Percentiles rank a stretch among this genome's conserved stretches.
Conservation (phyloP, 37 sponge, comb jelly and placozoan species). For the Tethya wilhelma region DNA sequence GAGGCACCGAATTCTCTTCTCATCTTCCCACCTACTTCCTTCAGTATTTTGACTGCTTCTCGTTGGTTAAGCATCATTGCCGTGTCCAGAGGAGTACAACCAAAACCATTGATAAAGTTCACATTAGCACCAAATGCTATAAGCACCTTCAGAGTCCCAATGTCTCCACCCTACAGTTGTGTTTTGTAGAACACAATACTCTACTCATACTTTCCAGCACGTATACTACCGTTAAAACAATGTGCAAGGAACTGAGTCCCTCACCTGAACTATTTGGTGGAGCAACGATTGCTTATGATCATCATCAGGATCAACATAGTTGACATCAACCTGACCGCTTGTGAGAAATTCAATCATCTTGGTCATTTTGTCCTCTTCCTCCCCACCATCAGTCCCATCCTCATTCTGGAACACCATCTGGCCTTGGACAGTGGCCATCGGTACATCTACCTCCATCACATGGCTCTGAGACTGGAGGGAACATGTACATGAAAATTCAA, state of each 20-base stretch:
- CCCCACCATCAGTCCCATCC: not conserved
- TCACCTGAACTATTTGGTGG: not conserved
- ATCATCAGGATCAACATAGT: not conserved
- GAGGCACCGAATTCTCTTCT: not conserved
- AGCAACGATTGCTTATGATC: not conserved
- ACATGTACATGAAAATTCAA: not conserved
- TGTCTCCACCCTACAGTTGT: constrained; percentile 12
- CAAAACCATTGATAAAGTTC: constrained; percentile 25
- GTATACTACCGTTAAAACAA: not conserved
- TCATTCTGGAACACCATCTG: not conserved
- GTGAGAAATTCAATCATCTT: constrained; percentile 10
- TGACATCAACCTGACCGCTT: not conserved
- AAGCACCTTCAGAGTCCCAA: constrained; percentile 17
- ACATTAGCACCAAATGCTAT: constrained; percentile 35
- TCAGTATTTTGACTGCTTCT: not conserved
- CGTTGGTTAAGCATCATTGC: not conserved
- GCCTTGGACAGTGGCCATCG: not conserved
- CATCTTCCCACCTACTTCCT: constrained; percentile 5
- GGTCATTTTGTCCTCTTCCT: not conserved
- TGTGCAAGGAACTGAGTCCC: too few species aligned
- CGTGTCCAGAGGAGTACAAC: constrained; percentile 51
- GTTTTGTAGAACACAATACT: not conserved
- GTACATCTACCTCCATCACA: not conserved
- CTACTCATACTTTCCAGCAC: not conserved
- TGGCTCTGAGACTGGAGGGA: too few species aligned